These are phyloP conservation scores for Ischnus inquisitorius DNA, from an alignment of 2,888 invertebrate species.

Conservation along the genomic window DNA sequence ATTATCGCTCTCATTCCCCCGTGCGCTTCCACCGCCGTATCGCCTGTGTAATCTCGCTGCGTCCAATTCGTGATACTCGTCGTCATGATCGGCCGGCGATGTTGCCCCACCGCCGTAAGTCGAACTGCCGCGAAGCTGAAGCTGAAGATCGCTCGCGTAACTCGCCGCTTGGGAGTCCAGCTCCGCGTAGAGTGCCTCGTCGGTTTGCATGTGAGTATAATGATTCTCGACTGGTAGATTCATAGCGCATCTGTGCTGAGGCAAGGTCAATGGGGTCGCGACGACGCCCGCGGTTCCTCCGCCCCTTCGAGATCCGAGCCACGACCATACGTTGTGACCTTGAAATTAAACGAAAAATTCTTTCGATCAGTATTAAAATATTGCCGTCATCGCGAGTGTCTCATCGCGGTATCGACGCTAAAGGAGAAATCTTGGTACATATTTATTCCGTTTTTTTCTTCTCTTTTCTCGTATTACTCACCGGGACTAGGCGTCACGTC, in stretches of 20 bases:
- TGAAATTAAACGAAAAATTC: conserved; percentile 24
- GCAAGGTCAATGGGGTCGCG: conserved; percentile 83
- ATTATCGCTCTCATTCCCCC: conserved; percentile 72
- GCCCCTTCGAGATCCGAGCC: conserved; percentile 83
- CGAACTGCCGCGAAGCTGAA: conserved; percentile 81
- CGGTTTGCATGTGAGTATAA: conserved; percentile 90
- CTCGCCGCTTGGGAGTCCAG: conserved; percentile 88
- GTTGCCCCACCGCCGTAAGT: conserved; percentile 78
- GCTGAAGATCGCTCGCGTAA: conserved; percentile 84
- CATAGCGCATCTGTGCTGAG: conserved; percentile 83
- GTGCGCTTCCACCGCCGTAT: conserved; percentile 78
- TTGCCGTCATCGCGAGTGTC: background rate
- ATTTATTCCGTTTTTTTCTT: background rate
- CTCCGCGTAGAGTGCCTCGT: conserved; percentile 91
- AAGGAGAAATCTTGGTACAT: too few species aligned
- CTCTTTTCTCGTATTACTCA: conserved; percentile 72
- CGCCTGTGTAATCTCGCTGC: conserved; percentile 84
- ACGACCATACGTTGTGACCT: conserved; percentile 85
- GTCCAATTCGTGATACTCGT: conserved; percentile 82
- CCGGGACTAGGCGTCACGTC: conserved; percentile 84
- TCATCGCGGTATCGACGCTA: background rate
- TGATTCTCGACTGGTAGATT: conserved; percentile 89
- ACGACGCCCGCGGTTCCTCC: conserved; percentile 83
- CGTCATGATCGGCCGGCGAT: conserved; percentile 60
- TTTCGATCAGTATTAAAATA: conserved; percentile 8